A percentile compares a stretch with the other conserved stretches of the same genome.
Evolutionary conservation across 2,888 invertebrate species (phyloP).

Genomic region (Eupithecia exiguata): DNA sequence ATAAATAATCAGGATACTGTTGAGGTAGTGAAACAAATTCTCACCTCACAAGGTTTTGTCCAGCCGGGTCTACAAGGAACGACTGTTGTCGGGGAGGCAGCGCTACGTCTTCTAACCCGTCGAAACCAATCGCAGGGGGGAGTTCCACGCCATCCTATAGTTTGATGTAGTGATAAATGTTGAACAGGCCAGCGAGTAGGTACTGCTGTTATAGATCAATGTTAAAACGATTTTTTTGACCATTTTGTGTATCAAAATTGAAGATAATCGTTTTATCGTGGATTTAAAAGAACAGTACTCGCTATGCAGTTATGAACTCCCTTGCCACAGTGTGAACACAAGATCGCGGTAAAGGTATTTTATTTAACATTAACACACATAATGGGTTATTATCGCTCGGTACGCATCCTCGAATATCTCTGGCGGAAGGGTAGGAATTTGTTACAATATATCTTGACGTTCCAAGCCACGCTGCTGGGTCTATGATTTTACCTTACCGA

Average conservation of each 20-base stretch:
- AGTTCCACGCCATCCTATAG: constrained; percentile 91
- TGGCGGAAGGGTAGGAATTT: background rate
- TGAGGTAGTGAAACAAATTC: background rate
- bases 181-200: background rate
- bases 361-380: background rate
- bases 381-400: background rate
- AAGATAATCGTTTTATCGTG: background rate
- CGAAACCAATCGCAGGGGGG: constrained; percentile 94
- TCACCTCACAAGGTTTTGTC: constrained; percentile 85
- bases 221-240: background rate
- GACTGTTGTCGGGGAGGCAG: constrained; percentile 88
- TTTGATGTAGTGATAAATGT: background rate
- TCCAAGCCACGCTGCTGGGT: background rate
- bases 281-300: background rate
- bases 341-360: background rate
- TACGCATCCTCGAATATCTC: background rate
- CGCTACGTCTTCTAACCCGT: constrained; percentile 87
- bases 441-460: background rate
- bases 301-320: background rate
- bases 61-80: constrained; percentile 87
- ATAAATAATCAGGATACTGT: background rate
- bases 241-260: background rate
- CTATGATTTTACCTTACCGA: background rate
- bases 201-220: background rate
- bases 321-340: background rate